Evolutionary conservation across 1,140 invertebrate species (phyloP).

Genomic region (Neuroterus valhalla): DNA sequence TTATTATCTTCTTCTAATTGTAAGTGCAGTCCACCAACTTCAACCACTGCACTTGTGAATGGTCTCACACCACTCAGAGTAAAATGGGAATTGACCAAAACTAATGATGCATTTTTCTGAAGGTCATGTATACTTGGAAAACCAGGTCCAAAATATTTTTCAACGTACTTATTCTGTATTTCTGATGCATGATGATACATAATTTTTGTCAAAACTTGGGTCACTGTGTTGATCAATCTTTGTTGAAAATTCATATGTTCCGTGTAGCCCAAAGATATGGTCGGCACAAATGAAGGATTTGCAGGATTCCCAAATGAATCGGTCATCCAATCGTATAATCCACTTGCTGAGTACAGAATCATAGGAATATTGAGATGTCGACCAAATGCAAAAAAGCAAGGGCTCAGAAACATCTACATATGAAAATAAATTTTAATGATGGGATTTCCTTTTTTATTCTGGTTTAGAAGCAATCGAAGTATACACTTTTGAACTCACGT

Average conservation of each 20-base stretch:
- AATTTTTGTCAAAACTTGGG: not conserved
- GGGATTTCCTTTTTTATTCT: too few species aligned
- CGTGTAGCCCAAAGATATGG: conserved; percentile 56
- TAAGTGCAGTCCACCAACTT: conserved; percentile 73
- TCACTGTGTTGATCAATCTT: conserved; percentile 72
- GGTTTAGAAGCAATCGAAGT: too few species aligned
- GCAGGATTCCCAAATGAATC: not conserved
- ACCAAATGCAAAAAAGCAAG: conserved; percentile 69
- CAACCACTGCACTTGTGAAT: conserved; percentile 63
- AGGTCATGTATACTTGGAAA: conserved; percentile 57
- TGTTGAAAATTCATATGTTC: conserved; percentile 78
- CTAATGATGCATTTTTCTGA: conserved; percentile 61
- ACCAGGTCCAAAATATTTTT: conserved; percentile 51
- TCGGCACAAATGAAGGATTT: not conserved
- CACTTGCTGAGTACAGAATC: conserved; percentile 73
- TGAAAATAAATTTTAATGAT: conserved; percentile 58
- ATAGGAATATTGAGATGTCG: conserved; percentile 65
- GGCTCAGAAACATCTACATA: conserved; percentile 58
- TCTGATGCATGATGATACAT: conserved; percentile 7
- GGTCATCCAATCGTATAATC: conserved; percentile 62
- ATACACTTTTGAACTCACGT: not conserved
- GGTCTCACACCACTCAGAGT: conserved; percentile 61
- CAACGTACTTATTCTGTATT: conserved; percentile 64
- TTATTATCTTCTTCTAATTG: conserved; percentile 25
- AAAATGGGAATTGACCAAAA: conserved; percentile 68